These are phyloP conservation scores for Yponomeuta plumbellus DNA, from an alignment of 2,888 invertebrate species.

Conservation along the genomic window DNA sequence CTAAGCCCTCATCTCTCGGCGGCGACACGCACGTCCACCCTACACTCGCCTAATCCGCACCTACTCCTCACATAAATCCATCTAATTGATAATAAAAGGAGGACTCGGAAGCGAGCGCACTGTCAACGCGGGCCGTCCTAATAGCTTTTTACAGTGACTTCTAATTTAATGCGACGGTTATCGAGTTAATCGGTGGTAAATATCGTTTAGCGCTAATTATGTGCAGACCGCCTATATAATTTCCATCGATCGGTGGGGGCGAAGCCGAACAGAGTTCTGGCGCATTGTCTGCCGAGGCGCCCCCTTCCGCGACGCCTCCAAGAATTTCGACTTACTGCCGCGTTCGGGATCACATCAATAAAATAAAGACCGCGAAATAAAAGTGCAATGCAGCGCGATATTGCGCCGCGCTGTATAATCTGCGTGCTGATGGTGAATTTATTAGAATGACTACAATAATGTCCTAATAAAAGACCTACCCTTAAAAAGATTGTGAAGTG, in stretches of 20 bases:
- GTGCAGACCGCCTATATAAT: conserved; percentile 48
- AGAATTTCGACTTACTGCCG: conserved; percentile 9
- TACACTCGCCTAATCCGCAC: conserved; percentile 63
- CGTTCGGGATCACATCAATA: conserved; percentile 22
- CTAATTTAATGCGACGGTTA: conserved; percentile 59
- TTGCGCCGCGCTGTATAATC: conserved; percentile 27
- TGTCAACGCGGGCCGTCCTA: conserved; percentile 43
- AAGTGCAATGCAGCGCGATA: conserved; percentile 32
- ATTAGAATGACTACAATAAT: conserved; percentile 20
- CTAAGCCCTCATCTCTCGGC: conserved; percentile 60
- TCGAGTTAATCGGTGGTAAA: conserved; percentile 57
- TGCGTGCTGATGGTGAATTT: conserved; percentile 24
- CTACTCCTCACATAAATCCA: conserved; percentile 72
- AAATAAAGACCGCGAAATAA: conserved; percentile 29
- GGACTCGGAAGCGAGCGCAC: conserved; percentile 63
- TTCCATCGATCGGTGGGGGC: conserved; percentile 32
- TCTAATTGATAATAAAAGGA: conserved; percentile 64
- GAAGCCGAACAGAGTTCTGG: conserved; percentile 19
- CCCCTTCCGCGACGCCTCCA: conserved; percentile 14
- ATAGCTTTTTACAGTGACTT: conserved; percentile 66
- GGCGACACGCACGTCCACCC: conserved; percentile 65
- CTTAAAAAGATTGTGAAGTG: background rate
- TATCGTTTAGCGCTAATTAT: conserved; percentile 63
- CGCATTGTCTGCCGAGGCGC: conserved; percentile 18
- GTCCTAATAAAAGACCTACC: background rate